Percentiles rank a stretch among this genome's conserved stretches.
These are phyloP conservation scores for Aythya fuligula DNA, from an alignment of 2,797 vertebrate species.

Conservation along the genomic window DNA sequence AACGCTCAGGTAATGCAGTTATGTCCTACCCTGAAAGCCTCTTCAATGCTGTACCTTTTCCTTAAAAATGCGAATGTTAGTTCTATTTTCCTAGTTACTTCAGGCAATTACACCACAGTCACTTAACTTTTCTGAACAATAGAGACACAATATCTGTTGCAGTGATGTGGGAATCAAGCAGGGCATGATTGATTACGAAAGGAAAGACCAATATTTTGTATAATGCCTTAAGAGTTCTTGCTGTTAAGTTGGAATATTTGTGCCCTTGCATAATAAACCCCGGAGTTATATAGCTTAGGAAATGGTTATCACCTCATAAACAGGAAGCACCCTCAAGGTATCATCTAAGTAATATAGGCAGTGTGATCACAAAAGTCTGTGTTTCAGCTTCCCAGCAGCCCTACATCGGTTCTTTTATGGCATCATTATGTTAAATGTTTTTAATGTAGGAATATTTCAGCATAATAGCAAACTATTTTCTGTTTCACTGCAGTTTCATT, in stretches of 20 bases:
- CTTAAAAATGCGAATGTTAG: no score
- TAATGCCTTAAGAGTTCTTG: neutral
- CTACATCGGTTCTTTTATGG: slow-evolving; percentile 58
- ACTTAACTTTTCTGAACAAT: neutral
- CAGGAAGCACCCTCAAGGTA: slow-evolving; percentile 65
- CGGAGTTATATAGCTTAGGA: slow-evolving; percentile 35
- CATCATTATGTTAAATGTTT: slow-evolving; percentile 63
- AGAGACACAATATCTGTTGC: neutral
- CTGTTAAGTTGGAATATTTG: neutral
- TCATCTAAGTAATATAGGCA: slow-evolving; percentile 40
- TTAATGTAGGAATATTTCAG: slow-evolving; percentile 61
- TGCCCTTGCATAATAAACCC: slow-evolving; percentile 50
- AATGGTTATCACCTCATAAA: slow-evolving; percentile 71
- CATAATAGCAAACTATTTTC: slow-evolving; percentile 63
- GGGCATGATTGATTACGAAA: neutral
- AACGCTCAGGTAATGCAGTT: no score
- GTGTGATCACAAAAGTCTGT: slow-evolving; percentile 48
- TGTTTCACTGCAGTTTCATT: slow-evolving; percentile 52
- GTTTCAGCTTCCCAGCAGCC: slow-evolving; percentile 20
- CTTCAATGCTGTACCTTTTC: no score
- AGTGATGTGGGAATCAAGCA: neutral
- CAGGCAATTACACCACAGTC: neutral
- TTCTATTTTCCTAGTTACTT: no score
- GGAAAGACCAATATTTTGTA: neutral
- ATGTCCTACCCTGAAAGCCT: no score